Evolutionary conservation across 1,140 invertebrate species (phyloP), one percentile per base, ranked within the genome.

Genomic region (Papilio aristodemus): DNA sequence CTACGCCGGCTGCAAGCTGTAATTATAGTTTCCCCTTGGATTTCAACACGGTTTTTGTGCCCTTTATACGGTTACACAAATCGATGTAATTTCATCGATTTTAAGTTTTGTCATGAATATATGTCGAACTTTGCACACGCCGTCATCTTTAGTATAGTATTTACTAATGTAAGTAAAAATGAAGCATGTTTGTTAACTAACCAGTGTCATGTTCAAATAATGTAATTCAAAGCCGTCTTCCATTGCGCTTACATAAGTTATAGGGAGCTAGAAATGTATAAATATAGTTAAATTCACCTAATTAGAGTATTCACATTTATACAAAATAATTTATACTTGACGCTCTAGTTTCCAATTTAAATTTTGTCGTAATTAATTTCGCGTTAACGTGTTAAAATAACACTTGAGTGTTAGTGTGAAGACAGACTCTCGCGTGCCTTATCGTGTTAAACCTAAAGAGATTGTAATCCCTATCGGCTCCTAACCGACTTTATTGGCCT

Each of bases 1-100:
- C 92, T 90, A 67, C 80, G 88, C 27, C 93, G 78, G 71, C 94
- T 94, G 74, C 94, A 94, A 14, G 93, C 93, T 94, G 68, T 9
- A 79, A 54, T 50, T 36, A 13, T 10, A 54, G 32, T 39, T 14
- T 32, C n/a, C 37, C 22, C n/a, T 62, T 62, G 11, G 37, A 32
- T 62, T 38, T 62, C 37, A 19, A 13, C 36, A 39, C 59, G 6
- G 27, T 62, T 62, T 19, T 19, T 62, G 36, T 14, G 14, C 59
- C 59, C 17, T 11, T 7, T 22, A 39, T 7, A 17, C n/a, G 7
- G 4, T 9, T 19, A 6, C 10, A 5, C 19, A 13, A 5, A 19
- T 11, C 3, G 19, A 11, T 13, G 46, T 19, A 10, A 54, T 54
- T 54, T 54, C 10, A 54, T 9, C 19, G 0, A 22, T 22, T 54